phyloP scores from a whole-genome alignment of 2,113 vertebrate genomes.

The Mobula birostris region DNA sequence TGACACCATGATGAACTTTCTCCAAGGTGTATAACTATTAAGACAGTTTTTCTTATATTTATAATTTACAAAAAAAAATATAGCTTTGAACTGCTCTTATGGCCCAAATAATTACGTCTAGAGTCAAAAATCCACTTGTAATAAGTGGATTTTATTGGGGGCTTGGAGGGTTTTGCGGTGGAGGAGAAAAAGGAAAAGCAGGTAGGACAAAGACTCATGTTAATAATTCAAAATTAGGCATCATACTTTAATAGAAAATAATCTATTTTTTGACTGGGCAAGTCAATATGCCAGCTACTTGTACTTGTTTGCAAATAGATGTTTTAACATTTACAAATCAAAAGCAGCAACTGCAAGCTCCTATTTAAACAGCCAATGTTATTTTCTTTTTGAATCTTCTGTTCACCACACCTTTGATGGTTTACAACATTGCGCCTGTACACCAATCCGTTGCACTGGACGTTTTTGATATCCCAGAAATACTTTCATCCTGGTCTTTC shows the following conservation, averaged over 20 bases:
- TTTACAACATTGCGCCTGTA: background rate
- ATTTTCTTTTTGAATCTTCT: background rate
- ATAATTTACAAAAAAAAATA: background rate
- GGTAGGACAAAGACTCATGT: no score
- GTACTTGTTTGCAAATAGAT: background rate
- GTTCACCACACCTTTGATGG: background rate
- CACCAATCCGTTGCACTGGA: no score
- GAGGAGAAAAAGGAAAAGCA: no score
- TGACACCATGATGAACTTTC: background rate
- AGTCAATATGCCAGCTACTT: background rate
- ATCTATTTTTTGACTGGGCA: background rate
- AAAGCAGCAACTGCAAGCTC: slow-evolving; percentile 25
- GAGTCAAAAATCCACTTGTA: background rate
- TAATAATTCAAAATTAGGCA: slow-evolving; percentile 4
- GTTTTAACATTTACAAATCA: background rate
- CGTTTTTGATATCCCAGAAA: background rate
- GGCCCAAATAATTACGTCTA: background rate
- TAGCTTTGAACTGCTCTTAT: background rate
- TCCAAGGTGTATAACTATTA: background rate
- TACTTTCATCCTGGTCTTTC: background rate
- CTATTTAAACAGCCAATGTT: background rate
- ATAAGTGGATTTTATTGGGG: background rate
- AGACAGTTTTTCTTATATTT: background rate
- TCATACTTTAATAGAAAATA: background rate
- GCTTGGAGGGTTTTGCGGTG: no score